phyloP scores from a whole-genome alignment of 2,113 vertebrate genomes.

The Elephas maximus region DNA sequence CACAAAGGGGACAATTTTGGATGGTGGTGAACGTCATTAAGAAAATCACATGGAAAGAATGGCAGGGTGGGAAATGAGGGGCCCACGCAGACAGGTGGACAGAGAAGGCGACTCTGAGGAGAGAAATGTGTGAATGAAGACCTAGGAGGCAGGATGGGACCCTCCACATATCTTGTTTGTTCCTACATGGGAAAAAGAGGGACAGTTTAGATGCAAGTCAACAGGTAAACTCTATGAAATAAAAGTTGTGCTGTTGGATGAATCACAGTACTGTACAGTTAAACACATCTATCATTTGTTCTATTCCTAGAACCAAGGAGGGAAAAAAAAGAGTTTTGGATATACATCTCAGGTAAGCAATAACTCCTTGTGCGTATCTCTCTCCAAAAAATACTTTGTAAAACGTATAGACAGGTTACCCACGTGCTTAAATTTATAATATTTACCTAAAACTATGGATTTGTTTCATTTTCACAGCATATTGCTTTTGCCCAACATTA shows the following conservation, averaged over 20 bases:
- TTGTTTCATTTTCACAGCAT: constrained; percentile 76
- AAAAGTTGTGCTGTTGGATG: constrained; percentile 81
- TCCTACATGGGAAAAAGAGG: constrained; percentile 80
- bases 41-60: neutral
- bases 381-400: constrained; percentile 86
- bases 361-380: constrained; percentile 78
- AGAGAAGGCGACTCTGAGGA: neutral
- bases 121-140: neutral
- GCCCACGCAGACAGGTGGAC: neutral
- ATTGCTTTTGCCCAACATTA: constrained; percentile 75
- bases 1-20: neutral
- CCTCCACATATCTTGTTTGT: constrained; percentile 71
- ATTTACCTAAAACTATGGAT: constrained; percentile 77
- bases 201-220: constrained; percentile 74
- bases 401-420: constrained; percentile 82
- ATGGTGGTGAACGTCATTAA: neutral
- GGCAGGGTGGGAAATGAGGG: neutral
- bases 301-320: constrained; percentile 79
- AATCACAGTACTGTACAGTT: constrained; percentile 81
- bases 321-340: constrained; percentile 79
- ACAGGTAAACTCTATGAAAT: constrained; percentile 79
- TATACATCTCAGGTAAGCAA: constrained; percentile 84
- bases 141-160: neutral
- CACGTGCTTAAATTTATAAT: constrained; percentile 81
- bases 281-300: constrained; percentile 82